Base-by-base conservation (phyloP, 1,140 invertebrate genomes). In the Drosophila paulistorum region DNA sequence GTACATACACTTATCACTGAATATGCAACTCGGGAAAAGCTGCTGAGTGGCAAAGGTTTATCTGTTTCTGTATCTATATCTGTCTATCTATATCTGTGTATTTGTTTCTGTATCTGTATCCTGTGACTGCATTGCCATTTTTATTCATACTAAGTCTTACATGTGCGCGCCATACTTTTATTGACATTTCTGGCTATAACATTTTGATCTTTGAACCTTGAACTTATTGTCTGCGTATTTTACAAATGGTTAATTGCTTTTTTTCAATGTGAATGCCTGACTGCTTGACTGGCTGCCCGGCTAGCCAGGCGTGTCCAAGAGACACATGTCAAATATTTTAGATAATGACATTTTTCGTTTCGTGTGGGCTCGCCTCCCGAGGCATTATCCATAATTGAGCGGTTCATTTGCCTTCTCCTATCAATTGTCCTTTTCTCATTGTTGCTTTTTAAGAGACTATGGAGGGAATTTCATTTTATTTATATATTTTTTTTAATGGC, bases 281-380 rank as follows among this genome's bases (percentile, higher is more conserved):
- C 35, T 37, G 35, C 7, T 37, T 37, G 1, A 11, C 10, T 37
- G 35, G 35, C 35, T 37, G 35, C 35, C 35, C 10, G 68, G 58
- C 35, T 67, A 66, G 55, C 63, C 69, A 64, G 58, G 68, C 74
- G 69, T 73, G 70, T 64, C 79, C 59, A 55, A 73, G 66, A 72
- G 70, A 72, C 76, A 75, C 71, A 83, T 87, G 79, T 83, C 79
- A 87, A 83, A 87, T 87, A 87, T 83, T 83, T 87, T 65, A 79
- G 84, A 89, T 87, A 87, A 87, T 82, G 83, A 80, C 83, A 83
- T 86, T 79, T 48, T 48, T 51, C 1, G 17, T 20, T 23, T 23
- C 9, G n/a, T 51, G 45, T 51, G 45, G 71, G 54, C 55, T 68
- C 45, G 26, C 23, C 30, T 26, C 60, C n/a, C 54, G 66, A 87